Evolutionary conservation across 2,113 vertebrate species (phyloP), one percentile per base, ranked within the genome.

Genomic region (Atherinomorus stipes): DNA sequence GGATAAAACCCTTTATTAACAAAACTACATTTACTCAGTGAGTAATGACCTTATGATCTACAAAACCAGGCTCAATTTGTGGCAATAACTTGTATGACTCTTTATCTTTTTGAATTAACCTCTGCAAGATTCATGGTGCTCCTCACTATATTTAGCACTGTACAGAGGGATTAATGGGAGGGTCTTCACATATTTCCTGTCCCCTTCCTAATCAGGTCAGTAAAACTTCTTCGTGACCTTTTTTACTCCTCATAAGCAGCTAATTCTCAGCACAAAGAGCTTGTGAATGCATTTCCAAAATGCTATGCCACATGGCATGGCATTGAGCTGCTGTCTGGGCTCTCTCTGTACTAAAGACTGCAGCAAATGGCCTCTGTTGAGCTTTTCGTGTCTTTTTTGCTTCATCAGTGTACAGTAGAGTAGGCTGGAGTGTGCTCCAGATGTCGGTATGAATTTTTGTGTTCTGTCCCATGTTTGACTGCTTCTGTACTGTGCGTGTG

Each of bases 191-290:
- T 53, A 84, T 76, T 52, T 74, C 37, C 37, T 76, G 59, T 76
- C 34, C 49, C 42, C 50, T 58, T 69, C 52, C 65, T 71, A 81
- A 81, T 85, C 68, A 64, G 70, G 64, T 78, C 60, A 78, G 44
- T 63, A 47, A 60, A 76, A 64, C 26, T 42, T 69, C 18, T 49
- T 59, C 31, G 42, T 78, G 52, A 84, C 66, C 67, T 68, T 86
- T n/a, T 93, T 90, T 91, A 90, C 83, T 90, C 88, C 86, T 93
- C 88, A 92, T 93, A 88, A 93, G 91, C 90, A 93, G 88, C 90
- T 91, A 79, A 84, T 80, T 58, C 59, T 88, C 21, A 9, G 54
- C 71, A 72, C 52, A 76, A 75, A 76, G 74, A 67, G 58, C 4
- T 38, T 75, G 47, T 76, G 66, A 86, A 80, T 81, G 64, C 57